Percentiles rank a stretch among this genome's conserved stretches.
Evolutionary conservation across 2,888 invertebrate species (phyloP).

Genomic region (Nymphalis polychloros): DNA sequence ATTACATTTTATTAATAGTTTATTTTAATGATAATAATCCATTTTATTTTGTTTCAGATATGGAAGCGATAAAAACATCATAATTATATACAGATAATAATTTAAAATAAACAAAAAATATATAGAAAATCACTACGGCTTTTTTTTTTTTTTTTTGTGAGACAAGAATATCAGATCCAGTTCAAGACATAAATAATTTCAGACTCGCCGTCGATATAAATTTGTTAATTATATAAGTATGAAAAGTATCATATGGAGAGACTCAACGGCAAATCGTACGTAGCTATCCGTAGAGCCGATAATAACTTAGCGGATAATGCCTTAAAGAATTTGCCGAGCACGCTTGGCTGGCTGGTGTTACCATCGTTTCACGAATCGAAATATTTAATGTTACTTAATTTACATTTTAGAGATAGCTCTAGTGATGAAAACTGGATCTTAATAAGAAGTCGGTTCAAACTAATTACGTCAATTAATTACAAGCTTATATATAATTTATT

Average conservation of each 20-base stretch:
- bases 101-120: not conserved
- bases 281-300: slow-evolving; percentile 58
- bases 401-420: no score
- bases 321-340: slow-evolving; percentile 67
- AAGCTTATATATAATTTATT: no score
- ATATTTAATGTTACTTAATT: no score
- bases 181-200: not conserved
- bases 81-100: not conserved
- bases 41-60: not conserved
- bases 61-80: not conserved
- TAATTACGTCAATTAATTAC: no score
- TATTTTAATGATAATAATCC: not conserved
- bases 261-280: slow-evolving; percentile 31
- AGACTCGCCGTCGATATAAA: not conserved
- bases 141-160: no score
- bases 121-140: not conserved
- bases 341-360: slow-evolving; percentile 49
- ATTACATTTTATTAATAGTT: not conserved
- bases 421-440: no score
- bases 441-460: no score
- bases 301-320: slow-evolving; percentile 70
- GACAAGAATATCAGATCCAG: no score
- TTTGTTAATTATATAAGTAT: not conserved
- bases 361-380: slow-evolving; percentile 46
- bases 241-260: slow-evolving; percentile 23